A percentile compares a stretch with the other conserved stretches of the same genome.
Conservation (phyloP, 2,113 vertebrate species). For the Gymnogyps californianus region DNA sequence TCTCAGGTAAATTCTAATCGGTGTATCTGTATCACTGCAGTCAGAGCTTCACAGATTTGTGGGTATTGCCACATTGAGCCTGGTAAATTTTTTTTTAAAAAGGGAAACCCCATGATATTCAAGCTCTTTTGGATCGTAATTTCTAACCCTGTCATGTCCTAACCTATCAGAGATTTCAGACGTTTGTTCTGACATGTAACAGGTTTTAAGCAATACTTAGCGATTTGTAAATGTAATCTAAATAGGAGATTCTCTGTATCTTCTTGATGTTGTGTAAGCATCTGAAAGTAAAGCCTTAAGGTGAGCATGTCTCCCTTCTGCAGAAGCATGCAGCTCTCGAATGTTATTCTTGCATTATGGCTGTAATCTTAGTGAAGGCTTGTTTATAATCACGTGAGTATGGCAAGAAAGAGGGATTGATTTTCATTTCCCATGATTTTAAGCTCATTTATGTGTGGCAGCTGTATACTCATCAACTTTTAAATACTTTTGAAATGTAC, state of each 20-base stretch:
- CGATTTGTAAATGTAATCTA: not conserved
- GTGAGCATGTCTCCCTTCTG: not conserved
- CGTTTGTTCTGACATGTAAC: not conserved
- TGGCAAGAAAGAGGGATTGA: not conserved
- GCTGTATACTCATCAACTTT: not conserved
- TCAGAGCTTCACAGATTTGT: not conserved
- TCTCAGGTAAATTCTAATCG: not conserved
- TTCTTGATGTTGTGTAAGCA: not conserved
- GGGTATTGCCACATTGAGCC: not conserved
- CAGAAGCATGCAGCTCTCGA: not conserved
- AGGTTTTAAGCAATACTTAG: not conserved
- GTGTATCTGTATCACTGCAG: not conserved
- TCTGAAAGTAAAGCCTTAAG: not conserved
- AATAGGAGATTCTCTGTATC: not conserved
- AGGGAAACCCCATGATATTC: not conserved
- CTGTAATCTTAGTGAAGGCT: not conserved
- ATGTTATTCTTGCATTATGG: not conserved
- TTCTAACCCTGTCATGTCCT: not conserved
- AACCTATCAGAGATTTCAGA: not conserved
- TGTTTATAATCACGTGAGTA: not conserved
- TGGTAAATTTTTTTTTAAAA: not conserved
- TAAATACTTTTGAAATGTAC: not conserved
- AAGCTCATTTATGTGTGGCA: not conserved
- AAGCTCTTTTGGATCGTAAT: not conserved
- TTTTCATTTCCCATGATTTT: not conserved